These are phyloP conservation scores for Drosophila santomea DNA, from an alignment of 1,140 invertebrate species.

Conservation along the genomic window DNA sequence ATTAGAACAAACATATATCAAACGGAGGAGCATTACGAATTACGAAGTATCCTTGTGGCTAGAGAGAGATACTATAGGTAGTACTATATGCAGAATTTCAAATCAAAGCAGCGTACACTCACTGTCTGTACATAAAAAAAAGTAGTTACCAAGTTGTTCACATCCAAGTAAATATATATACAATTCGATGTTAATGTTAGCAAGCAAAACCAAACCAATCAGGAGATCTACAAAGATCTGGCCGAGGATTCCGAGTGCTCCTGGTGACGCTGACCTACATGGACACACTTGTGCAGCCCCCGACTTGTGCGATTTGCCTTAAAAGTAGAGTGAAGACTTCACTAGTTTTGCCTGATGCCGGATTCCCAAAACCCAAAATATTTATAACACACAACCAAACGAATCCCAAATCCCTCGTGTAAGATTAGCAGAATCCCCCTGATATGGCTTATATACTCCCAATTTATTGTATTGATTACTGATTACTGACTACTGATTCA, in stretches of 20 bases:
- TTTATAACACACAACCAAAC: not conserved
- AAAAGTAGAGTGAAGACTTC: conserved; percentile 63
- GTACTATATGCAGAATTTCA: conserved; percentile 1
- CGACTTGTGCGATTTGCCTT: conserved; percentile 74
- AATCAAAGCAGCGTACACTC: not conserved
- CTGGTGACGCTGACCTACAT: not conserved
- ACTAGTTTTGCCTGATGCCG: conserved; percentile 41
- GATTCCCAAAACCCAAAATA: conserved; percentile 17
- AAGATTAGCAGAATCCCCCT: not conserved
- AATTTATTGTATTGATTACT: not conserved
- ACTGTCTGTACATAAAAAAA: conserved; percentile 16
- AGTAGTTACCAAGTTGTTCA: conserved; percentile 35
- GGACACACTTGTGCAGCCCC: conserved; percentile 20
- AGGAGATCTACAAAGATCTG: too few relatives aligned
- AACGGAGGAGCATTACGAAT: too few relatives aligned
- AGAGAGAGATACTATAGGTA: too few relatives aligned
- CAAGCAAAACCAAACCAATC: too few relatives aligned
- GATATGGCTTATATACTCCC: conserved; percentile 22
- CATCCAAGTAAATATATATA: conserved; percentile 24
- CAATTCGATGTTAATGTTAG: conserved; percentile 34
- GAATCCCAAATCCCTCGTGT: conserved; percentile 6
- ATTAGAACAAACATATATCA: not conserved
- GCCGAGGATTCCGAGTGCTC: not conserved
- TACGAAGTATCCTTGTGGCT: too few relatives aligned
- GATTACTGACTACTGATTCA: conserved; percentile 4